These are phyloP conservation scores for Nasonia oneida DNA, from an alignment of 2,888 invertebrate genomes.

Conservation along the genomic window DNA sequence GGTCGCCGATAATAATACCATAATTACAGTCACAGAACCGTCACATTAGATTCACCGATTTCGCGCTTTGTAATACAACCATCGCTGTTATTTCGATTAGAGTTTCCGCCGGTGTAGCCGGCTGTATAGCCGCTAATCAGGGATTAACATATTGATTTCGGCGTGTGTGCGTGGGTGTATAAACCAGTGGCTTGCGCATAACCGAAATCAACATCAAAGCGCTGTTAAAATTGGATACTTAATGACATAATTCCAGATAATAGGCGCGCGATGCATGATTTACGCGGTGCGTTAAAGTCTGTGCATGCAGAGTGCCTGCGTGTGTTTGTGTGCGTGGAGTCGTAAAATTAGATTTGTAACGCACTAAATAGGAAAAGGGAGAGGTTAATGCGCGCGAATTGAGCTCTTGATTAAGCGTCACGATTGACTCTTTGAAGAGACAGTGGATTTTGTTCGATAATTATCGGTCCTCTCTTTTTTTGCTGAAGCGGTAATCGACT, in stretches of 20 bases:
- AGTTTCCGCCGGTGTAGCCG: background rate
- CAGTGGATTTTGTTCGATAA: background rate
- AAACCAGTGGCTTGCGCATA: background rate
- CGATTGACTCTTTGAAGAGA: background rate
- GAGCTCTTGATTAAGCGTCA: background rate
- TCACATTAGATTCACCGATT: background rate
- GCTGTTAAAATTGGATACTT: background rate
- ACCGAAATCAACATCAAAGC: conserved; percentile 24
- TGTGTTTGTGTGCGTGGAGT: background rate
- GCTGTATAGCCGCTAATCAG: background rate
- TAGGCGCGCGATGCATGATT: background rate
- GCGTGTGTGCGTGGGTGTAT: background rate
- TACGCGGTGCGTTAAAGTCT: background rate
- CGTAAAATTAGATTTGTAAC: background rate
- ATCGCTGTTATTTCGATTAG: conserved; percentile 4
- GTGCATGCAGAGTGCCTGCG: background rate
- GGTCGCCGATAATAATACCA: background rate
- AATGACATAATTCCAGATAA: background rate
- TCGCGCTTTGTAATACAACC: background rate
- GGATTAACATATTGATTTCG: conserved; percentile 11
- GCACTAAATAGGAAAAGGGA: background rate
- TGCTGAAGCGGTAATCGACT: background rate
- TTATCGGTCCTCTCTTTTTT: background rate
- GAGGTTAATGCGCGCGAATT: background rate
- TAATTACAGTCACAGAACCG: background rate